phyloP scores from a whole-genome alignment of 2,113 vertebrate genomes.

The Platysternon megacephalum region DNA sequence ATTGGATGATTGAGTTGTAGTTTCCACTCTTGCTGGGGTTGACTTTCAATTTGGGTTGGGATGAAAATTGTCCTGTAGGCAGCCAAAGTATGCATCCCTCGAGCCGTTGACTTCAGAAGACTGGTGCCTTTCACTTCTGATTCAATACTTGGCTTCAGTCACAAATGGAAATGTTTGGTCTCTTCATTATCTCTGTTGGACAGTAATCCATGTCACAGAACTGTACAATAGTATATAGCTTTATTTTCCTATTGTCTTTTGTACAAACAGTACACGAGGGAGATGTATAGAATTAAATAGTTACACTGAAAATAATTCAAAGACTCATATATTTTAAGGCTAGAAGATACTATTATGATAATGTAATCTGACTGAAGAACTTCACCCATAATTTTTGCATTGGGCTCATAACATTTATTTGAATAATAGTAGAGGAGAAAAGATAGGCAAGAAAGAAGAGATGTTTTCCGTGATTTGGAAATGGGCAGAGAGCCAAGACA shows the following conservation, averaged over 20 bases:
- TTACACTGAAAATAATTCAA: neutral
- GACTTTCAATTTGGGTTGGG: neutral
- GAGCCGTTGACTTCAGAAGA: slow-evolving; percentile 26
- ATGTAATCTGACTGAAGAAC: neutral
- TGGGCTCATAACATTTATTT: slow-evolving; percentile 39
- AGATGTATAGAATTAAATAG: neutral
- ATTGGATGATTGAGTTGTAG: slow-evolving; percentile 28
- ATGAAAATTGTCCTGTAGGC: slow-evolving; percentile 39
- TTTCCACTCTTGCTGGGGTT: slow-evolving; percentile 13
- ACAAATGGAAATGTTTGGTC: slow-evolving; percentile 49
- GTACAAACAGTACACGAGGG: neutral
- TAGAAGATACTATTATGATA: slow-evolving; percentile 11
- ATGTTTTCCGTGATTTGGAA: slow-evolving; percentile 59
- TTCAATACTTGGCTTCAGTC: slow-evolving; percentile 55
- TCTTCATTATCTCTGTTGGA: slow-evolving; percentile 63
- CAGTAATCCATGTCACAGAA: neutral
- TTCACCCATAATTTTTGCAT: slow-evolving; percentile 35
- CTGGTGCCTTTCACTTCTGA: slow-evolving; percentile 33
- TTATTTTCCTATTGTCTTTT: neutral
- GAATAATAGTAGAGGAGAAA: slow-evolving; percentile 61
- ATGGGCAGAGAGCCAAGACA: neutral
- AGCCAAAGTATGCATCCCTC: slow-evolving; percentile 20
- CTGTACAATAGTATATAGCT: accelerated
- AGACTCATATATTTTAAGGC: neutral
- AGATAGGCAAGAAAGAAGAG: slow-evolving; percentile 48